Percentiles rank a stretch among this genome's conserved stretches.
phyloP scores from a whole-genome alignment of 2,888 invertebrate species.

The Physocephala rufipes region DNA sequence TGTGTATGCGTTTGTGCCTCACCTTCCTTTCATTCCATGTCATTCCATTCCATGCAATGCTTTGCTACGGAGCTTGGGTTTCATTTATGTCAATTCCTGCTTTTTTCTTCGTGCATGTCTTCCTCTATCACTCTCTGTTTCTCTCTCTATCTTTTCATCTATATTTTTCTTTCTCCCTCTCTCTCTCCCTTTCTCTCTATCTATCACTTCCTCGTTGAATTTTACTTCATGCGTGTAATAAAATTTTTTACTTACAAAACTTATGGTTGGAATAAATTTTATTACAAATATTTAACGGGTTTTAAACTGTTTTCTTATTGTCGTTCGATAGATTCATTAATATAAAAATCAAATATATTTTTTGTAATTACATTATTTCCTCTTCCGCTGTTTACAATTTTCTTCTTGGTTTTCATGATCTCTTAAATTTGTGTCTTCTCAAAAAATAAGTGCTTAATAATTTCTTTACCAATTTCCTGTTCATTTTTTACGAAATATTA shows the following conservation, averaged over 20 bases:
- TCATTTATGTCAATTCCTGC: not conserved
- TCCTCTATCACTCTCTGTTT: not conserved
- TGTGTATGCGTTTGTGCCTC: not conserved
- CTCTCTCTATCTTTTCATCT: conserved; percentile 1
- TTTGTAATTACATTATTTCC: not conserved
- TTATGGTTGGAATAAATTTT: too few species aligned
- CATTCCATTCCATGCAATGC: conserved; percentile 13
- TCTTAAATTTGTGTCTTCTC: too few species aligned
- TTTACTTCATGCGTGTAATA: not conserved
- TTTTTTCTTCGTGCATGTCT: not conserved
- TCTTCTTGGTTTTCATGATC: not conserved
- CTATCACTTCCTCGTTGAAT: not conserved
- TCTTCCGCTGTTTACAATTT: not conserved
- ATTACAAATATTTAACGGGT: too few species aligned
- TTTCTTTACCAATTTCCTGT: too few species aligned
- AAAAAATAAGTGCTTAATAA: too few species aligned
- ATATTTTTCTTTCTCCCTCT: not conserved
- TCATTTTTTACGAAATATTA: too few species aligned
- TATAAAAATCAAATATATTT: too few species aligned
- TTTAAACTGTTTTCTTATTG: not conserved
- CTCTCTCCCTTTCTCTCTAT: not conserved
- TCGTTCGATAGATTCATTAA: not conserved
- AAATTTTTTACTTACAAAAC: not conserved
- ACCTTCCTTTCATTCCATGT: not conserved
- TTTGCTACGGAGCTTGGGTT: not conserved